phyloP scores from a whole-genome alignment of 2,888 invertebrate species.

The Xanthorhoe designata region DNA sequence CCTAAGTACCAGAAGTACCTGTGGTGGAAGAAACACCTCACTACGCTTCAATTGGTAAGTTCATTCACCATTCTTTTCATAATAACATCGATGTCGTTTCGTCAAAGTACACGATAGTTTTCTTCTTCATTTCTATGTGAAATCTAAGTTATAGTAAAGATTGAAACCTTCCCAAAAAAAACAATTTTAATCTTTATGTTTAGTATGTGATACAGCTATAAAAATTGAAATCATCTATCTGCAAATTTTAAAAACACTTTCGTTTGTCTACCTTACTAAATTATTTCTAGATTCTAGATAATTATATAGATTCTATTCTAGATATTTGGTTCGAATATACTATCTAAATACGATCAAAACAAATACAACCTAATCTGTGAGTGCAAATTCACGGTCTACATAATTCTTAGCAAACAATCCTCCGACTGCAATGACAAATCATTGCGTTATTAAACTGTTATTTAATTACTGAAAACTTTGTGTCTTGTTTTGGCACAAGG shows the following conservation, averaged over 20 bases:
- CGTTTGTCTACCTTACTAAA: too few relatives aligned
- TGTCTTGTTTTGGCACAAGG: neutral
- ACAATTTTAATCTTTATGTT: too few relatives aligned
- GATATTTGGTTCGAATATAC: neutral
- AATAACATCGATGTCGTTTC: too few relatives aligned
- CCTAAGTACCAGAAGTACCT: constrained; percentile 94
- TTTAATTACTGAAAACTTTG: neutral
- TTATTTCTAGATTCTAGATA: too few relatives aligned
- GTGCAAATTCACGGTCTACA: constrained; percentile 52
- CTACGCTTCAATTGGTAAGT: constrained; percentile 92
- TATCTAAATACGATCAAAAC: neutral
- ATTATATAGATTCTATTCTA: too few relatives aligned
- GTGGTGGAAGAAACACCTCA: constrained; percentile 96
- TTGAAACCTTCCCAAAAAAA: too few relatives aligned
- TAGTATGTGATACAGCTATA: too few relatives aligned
- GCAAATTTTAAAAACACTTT: too few relatives aligned
- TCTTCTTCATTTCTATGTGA: too few relatives aligned
- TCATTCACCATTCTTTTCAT: too few relatives aligned
- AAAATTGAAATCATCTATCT: neutral
- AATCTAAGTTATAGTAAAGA: too few relatives aligned
- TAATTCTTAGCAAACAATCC: constrained; percentile 51
- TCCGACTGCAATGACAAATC: constrained; percentile 32
- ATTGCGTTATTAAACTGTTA: constrained; percentile 16
- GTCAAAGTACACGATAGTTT: too few relatives aligned
- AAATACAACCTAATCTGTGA: neutral